These are phyloP conservation scores for Papilio demoleus DNA, from an alignment of 2,888 invertebrate genomes.

Conservation along the genomic window DNA sequence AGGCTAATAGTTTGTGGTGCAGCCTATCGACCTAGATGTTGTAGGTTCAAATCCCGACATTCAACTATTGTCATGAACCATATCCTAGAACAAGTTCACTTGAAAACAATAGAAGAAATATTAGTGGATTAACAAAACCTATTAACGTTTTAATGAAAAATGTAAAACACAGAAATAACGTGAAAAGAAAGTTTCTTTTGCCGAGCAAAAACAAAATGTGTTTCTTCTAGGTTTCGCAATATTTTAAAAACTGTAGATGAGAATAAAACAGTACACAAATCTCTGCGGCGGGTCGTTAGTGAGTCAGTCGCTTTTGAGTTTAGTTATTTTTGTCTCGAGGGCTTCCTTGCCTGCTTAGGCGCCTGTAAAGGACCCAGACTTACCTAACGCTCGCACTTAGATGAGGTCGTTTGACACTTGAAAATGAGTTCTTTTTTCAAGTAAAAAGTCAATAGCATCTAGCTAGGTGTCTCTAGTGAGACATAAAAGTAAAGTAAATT, in stretches of 20 bases:
- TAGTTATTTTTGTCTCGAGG: slow-evolving; percentile 24
- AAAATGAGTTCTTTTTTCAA: slow-evolving; percentile 5
- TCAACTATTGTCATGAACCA: too few species aligned
- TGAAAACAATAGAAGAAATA: too few species aligned
- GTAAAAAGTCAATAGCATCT: not conserved
- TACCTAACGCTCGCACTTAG: slow-evolving; percentile 4
- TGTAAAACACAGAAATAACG: too few species aligned
- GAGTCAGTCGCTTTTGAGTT: slow-evolving; percentile 16
- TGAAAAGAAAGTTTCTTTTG: not conserved
- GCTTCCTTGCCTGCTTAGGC: slow-evolving; percentile 6
- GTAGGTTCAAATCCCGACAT: too few species aligned
- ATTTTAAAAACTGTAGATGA: slow-evolving; percentile 30
- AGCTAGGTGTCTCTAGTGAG: not conserved
- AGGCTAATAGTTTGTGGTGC: too few species aligned
- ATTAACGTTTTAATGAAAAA: too few species aligned
- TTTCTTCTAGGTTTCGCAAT: not conserved
- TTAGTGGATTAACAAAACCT: too few species aligned
- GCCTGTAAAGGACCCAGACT: slow-evolving; percentile 9
- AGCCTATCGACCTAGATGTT: too few species aligned
- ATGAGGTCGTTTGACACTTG: slow-evolving; percentile 10
- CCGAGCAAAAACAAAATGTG: not conserved
- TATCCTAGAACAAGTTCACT: too few species aligned
- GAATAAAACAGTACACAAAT: slow-evolving; percentile 24
- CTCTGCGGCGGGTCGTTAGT: slow-evolving; percentile 17
- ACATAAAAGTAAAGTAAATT: not conserved